Conservation (phyloP, 2,113 vertebrate species). For the human (Homo sapiens) region DNA sequence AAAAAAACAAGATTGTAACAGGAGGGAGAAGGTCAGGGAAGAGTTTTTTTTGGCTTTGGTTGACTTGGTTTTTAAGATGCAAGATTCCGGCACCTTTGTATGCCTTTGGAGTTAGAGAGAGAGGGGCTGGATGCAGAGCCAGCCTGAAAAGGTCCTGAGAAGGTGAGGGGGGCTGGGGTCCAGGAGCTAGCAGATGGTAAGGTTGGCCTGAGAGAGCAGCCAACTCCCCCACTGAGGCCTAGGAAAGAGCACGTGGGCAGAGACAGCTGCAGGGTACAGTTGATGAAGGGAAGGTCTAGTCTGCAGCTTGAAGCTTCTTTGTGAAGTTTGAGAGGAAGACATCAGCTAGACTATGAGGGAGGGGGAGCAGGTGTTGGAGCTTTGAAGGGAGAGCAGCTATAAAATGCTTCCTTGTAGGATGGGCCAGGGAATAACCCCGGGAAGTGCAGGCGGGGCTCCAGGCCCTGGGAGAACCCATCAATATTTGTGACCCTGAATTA, state of each 20-base stretch:
- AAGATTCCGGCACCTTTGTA: background rate
- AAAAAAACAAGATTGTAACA: background rate
- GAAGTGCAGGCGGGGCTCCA: too few species aligned
- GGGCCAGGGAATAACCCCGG: fast-evolving
- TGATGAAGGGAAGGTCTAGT: background rate
- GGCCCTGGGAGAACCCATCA: background rate
- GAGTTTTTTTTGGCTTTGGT: background rate
- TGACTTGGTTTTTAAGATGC: background rate
- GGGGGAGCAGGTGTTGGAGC: background rate
- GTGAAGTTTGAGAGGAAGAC: background rate
- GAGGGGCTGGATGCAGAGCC: background rate
- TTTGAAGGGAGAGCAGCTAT: background rate
- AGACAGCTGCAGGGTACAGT: fast-evolving
- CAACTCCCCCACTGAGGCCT: background rate
- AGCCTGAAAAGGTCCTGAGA: too few species aligned
- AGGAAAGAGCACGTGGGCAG: fast-evolving
- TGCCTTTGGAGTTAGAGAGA: background rate
- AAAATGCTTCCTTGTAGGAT: background rate
- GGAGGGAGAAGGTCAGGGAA: background rate
- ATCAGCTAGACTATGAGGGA: background rate
- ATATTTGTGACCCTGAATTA: background rate
- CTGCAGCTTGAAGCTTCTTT: background rate
- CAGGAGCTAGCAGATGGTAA: background rate
- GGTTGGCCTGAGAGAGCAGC: background rate
- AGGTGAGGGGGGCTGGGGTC: background rate